Percentiles rank a stretch among this genome's conserved stretches.
Evolutionary conservation across 92 coral and sea anemone species (phyloP).

Genomic region (Actinernus sp.): DNA sequence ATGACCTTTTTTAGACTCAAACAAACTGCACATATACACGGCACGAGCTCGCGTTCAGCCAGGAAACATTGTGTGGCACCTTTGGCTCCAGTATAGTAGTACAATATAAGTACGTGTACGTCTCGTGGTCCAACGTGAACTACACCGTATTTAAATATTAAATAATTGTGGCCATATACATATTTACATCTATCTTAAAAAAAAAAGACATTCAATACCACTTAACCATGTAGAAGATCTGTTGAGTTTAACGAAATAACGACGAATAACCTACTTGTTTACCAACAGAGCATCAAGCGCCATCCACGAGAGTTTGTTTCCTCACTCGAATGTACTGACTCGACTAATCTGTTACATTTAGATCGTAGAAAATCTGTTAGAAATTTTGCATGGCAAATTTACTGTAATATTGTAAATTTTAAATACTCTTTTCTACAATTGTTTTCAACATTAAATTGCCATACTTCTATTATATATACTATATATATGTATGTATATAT

Average conservation of each 20-base stretch:
- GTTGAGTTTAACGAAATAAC: too few relatives aligned
- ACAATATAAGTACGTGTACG: conserved; percentile 38
- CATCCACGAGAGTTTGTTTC: neutral
- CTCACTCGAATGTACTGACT: too few relatives aligned
- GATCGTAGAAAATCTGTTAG: neutral
- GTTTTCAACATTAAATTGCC: conserved; percentile 31
- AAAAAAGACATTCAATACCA: conserved; percentile 73
- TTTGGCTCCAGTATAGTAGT: neutral
- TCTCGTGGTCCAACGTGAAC: conserved; percentile 76
- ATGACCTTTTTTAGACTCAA: too few relatives aligned
- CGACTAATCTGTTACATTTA: neutral
- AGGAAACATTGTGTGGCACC: too few relatives aligned
- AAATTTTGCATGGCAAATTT: neutral
- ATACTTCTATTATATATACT: conserved; percentile 18
- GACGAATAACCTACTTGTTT: too few relatives aligned
- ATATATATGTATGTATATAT: conserved; percentile 9
- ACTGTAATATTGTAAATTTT: conserved; percentile 15
- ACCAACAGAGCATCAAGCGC: too few relatives aligned
- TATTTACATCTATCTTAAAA: conserved; percentile 61
- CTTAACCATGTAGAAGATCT: conserved; percentile 48
- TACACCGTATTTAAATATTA: conserved; percentile 94
- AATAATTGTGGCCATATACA: conserved; percentile 75
- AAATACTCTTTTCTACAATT: conserved; percentile 34
- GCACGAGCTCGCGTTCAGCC: too few relatives aligned
- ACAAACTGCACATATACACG: too few relatives aligned